These are phyloP conservation scores for Hypotaenidia philippensis DNA, from an alignment of 2,797 vertebrate species.

Conservation along the genomic window DNA sequence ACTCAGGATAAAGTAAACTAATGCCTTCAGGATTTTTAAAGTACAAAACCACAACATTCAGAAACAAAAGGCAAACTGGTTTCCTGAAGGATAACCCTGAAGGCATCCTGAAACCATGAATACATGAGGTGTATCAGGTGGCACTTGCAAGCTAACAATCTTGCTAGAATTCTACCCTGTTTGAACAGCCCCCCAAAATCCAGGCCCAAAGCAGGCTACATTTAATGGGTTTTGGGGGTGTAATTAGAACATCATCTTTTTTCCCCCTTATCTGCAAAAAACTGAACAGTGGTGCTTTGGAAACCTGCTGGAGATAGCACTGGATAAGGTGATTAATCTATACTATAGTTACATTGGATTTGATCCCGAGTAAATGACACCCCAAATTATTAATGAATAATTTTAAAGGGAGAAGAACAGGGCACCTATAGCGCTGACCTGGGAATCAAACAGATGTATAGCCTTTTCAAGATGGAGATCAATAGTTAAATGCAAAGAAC, in stretches of 20 bases:
- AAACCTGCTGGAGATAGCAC: background rate
- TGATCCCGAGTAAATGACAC: background rate
- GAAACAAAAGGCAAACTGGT: background rate
- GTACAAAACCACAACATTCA: background rate
- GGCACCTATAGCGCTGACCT: background rate
- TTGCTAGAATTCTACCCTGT: background rate
- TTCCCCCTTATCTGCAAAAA: background rate
- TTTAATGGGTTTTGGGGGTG: background rate
- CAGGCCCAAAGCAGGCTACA: background rate
- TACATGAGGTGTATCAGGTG: background rate
- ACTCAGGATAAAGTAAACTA: background rate
- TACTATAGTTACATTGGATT: background rate
- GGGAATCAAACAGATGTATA: background rate
- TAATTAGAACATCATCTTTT: background rate
- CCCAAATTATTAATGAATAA: background rate
- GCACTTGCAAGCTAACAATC: background rate
- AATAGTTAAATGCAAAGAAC: background rate
- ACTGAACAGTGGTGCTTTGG: background rate
- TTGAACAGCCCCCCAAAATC: background rate
- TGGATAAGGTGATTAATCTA: background rate
- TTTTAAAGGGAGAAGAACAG: background rate
- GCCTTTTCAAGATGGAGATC: background rate
- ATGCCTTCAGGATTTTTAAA: background rate
- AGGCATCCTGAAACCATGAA: background rate
- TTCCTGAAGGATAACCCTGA: background rate